Evolutionary conservation across 2,888 invertebrate species (phyloP), one percentile per base, ranked within the genome.

Genomic region (Smittia sp.): DNA sequence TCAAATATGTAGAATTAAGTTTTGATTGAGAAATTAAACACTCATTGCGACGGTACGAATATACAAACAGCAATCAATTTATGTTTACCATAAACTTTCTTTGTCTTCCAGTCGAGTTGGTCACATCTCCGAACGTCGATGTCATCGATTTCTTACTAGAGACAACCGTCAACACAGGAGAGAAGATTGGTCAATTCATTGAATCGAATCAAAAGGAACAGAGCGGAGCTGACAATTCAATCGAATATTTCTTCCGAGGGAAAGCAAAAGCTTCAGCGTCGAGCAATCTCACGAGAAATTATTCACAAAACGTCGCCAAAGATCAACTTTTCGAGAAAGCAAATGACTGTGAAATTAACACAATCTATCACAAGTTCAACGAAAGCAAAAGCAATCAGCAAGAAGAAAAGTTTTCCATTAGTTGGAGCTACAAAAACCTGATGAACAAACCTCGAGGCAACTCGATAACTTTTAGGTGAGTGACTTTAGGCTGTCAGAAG

Each of bases 281-380:
- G 4, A 24, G n/a, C n/a, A 20, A 74, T 66, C 39, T n/a, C 15
- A 41, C 54, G 39, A 39, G 39, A 18, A 32, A 20, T 20, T 65
- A 24, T 25, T 20, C 24, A 13, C 6, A 39, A 20, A 46, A 39
- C 66, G 32, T 54, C 41, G 24, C 20, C 15, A 39, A 25, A 70
- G 18, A 70, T 15, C 54, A 70, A 70, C 20, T 1, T 15, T 18
- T 46, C 24, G 46, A 13, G 18, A 32, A 69, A 6, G 27, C 25
- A n/a, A 69, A 69, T 41, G 69, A 39, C 46, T 69, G 69, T 69
- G 69, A 69, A 69, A 22, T 24, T 9, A 46, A 69, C 13, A 20
- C 46, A 69, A 15, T 69, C 24, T 69, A 69, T 69, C 69, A 46
- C 52, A 69, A 69, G 25, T 69, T 69, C 46, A 69, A 27, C 52